Evolutionary conservation across 2,888 invertebrate genomes (phyloP).

Genomic region (Aethes cnicana): DNA sequence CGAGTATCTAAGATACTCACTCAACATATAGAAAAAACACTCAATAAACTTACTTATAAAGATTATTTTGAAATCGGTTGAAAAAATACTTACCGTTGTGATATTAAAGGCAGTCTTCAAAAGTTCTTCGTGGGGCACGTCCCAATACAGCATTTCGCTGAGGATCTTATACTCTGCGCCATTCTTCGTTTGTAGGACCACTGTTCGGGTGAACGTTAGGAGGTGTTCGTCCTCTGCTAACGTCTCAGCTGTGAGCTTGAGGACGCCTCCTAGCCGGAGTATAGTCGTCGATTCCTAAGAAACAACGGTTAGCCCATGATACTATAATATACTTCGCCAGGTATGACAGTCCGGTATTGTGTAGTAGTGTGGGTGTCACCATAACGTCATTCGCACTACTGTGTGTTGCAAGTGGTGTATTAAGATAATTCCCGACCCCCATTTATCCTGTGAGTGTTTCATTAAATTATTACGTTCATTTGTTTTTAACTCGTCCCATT

Average conservation of each 20-base stretch:
- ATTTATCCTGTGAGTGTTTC: no score
- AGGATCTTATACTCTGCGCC: slow-evolving; percentile 82
- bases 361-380: no score
- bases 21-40: no score
- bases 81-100: slow-evolving; percentile 52
- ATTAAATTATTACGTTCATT: no score
- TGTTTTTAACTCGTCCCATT: no score
- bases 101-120: slow-evolving; percentile 53
- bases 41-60: no score
- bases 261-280: slow-evolving; percentile 85
- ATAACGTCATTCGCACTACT: no score
- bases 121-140: slow-evolving; percentile 70
- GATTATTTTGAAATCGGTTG: neutral
- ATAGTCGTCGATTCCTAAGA: slow-evolving; percentile 65
- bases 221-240: slow-evolving; percentile 74
- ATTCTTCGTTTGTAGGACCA: slow-evolving; percentile 73
- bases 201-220: slow-evolving; percentile 82
- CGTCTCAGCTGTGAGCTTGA: slow-evolving; percentile 81
- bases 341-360: no score
- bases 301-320: no score
- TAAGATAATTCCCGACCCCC: no score
- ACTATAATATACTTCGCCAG: neutral
- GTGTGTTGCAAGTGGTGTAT: no score
- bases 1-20: no score
- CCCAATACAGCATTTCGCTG: slow-evolving; percentile 86